Evolutionary conservation across 2,113 vertebrate genomes (phyloP).

Genomic region (Elgaria multicarinata): DNA sequence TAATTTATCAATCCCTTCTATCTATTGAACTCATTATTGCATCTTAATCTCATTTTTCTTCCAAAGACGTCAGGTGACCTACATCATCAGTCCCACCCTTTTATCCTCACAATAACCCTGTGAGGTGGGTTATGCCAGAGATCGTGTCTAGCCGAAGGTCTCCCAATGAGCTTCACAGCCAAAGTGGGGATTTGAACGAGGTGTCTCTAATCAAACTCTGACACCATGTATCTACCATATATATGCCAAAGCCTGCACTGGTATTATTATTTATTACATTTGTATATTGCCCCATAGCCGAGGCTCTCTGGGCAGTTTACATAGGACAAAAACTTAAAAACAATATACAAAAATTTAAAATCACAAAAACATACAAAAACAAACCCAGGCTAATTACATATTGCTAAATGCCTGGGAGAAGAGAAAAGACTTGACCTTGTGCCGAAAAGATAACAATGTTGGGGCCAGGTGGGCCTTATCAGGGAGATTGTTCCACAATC

Average conservation of each 20-base stretch:
- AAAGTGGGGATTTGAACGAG: neutral
- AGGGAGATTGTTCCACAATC: too few relatives aligned
- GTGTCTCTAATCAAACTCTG: neutral
- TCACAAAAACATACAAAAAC: too few relatives aligned
- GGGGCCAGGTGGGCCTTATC: too few relatives aligned
- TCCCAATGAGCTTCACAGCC: neutral
- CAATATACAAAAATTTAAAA: too few relatives aligned
- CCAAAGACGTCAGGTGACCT: neutral
- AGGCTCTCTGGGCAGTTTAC: too few relatives aligned
- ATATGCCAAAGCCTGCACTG: slow-evolving; percentile 2
- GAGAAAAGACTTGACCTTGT: too few relatives aligned
- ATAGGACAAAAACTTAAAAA: too few relatives aligned
- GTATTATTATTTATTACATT: too few relatives aligned
- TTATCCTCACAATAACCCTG: neutral
- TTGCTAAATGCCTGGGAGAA: too few relatives aligned
- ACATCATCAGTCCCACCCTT: neutral
- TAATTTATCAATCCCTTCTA: slow-evolving; percentile 19
- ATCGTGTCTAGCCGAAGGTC: neutral
- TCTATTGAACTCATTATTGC: neutral
- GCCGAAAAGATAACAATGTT: too few relatives aligned
- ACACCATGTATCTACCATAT: neutral
- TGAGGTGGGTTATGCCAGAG: neutral
- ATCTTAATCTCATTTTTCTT: neutral
- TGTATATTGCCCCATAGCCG: too few relatives aligned
- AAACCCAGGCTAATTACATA: too few relatives aligned